A percentile compares a stretch with the other conserved stretches of the same genome.
These are phyloP conservation scores for Oscheius sp. DNA, from an alignment of 1,140 invertebrate species.

Conservation along the genomic window DNA sequence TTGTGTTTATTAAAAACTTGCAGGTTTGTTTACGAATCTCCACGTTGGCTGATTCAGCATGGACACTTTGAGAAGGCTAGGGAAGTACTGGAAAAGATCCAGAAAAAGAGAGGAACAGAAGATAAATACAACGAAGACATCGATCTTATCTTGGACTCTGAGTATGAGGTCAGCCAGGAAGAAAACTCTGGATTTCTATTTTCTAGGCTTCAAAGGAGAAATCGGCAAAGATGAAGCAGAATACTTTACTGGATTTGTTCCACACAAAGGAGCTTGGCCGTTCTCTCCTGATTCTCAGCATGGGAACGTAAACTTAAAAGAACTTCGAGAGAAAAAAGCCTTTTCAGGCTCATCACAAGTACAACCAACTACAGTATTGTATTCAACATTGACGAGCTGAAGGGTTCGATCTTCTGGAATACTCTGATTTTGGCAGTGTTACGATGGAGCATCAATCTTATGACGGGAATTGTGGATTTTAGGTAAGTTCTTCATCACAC, in stretches of 20 bases:
- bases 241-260: too few relatives aligned
- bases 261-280: too few relatives aligned
- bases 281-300: too few relatives aligned
- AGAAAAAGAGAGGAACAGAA: slow-evolving; percentile 38
- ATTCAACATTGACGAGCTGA: slow-evolving; percentile 57
- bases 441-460: slow-evolving; percentile 53
- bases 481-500: too few relatives aligned
- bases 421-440: slow-evolving; percentile 50
- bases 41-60: slow-evolving; percentile 51
- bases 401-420: slow-evolving; percentile 50
- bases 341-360: slow-evolving; percentile 44
- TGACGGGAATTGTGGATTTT: slow-evolving; percentile 45
- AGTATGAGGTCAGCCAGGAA: too few relatives aligned
- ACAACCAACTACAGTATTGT: slow-evolving; percentile 53
- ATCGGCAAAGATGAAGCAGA: too few relatives aligned
- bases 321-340: too few relatives aligned
- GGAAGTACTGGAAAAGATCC: slow-evolving; percentile 41
- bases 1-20: neutral
- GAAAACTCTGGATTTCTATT: too few relatives aligned
- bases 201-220: too few relatives aligned
- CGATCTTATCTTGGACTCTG: too few relatives aligned
- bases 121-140: too few relatives aligned
- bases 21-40: slow-evolving; percentile 51
- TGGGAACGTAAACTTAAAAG: too few relatives aligned
- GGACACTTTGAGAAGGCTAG: slow-evolving; percentile 51